Evolutionary conservation across 2,797 vertebrate genomes (phyloP).

Genomic region (Pangasius larnaudii): DNA sequence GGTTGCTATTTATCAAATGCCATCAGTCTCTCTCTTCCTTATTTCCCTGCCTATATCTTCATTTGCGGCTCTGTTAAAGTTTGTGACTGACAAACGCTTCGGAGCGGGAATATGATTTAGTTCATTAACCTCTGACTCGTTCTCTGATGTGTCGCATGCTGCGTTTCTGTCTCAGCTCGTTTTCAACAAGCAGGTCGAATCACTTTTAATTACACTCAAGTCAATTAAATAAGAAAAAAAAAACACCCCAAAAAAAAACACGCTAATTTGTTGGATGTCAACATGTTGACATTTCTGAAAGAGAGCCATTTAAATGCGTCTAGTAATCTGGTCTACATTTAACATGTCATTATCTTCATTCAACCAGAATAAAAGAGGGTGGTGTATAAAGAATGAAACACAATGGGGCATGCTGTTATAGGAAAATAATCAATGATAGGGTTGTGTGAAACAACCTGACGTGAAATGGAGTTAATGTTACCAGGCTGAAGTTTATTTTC

Average conservation of each 20-base stretch:
- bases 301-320: not conserved
- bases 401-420: not conserved
- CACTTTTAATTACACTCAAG: not conserved
- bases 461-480: not conserved
- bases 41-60: not conserved
- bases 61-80: not conserved
- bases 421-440: not conserved
- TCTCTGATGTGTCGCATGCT: not conserved
- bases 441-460: not conserved
- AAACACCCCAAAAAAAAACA: slow-evolving; percentile 3
- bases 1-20: not conserved
- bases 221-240: not conserved
- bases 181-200: slow-evolving; percentile 8
- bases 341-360: not conserved
- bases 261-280: not conserved
- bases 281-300: not conserved
- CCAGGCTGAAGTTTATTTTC: not conserved
- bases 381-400: not conserved
- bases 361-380: not conserved
- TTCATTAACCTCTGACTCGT: slow-evolving; percentile 1
- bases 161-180: not conserved
- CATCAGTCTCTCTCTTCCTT: not conserved
- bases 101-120: not conserved
- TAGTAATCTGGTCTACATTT: not conserved
- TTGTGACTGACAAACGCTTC: not conserved